These are phyloP conservation scores for Alligator mississippiensis DNA, from an alignment of 2,113 vertebrate genomes.

Conservation along the genomic window DNA sequence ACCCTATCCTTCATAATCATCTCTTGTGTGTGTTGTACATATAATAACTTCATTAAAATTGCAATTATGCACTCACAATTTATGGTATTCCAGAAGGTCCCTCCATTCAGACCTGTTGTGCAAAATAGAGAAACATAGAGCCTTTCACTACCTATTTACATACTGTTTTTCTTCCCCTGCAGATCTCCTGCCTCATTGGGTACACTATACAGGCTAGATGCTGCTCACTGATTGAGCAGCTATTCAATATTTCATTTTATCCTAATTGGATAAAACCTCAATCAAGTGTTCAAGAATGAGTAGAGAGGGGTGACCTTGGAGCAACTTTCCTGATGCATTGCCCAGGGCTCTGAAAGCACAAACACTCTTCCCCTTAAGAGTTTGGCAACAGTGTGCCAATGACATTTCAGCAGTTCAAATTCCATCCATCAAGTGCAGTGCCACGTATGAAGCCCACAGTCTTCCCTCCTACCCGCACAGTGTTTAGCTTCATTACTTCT, in stretches of 20 bases:
- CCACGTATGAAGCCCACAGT: accelerated
- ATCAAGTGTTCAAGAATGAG: too few species aligned
- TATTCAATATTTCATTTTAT: background rate
- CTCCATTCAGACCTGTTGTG: background rate
- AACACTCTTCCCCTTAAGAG: background rate
- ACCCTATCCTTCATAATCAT: background rate
- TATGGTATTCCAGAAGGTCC: too few species aligned
- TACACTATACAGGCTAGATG: background rate
- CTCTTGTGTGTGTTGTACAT: background rate
- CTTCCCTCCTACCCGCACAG: background rate
- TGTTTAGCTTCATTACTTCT: background rate
- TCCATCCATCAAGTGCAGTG: background rate
- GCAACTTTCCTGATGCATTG: accelerated
- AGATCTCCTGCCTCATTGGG: background rate
- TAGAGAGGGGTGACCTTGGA: background rate
- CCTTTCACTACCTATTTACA: background rate
- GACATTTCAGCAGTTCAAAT: background rate
- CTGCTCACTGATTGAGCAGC: background rate
- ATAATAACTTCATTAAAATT: background rate
- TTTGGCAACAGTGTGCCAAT: background rate
- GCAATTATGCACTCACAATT: background rate
- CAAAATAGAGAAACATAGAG: background rate
- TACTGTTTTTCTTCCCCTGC: background rate
- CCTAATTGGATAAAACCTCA: background rate
- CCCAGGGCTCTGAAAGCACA: background rate